Evolutionary conservation across 2,113 vertebrate genomes (phyloP), one percentile per base, ranked within the genome.

Genomic region (Percina caprodes): DNA sequence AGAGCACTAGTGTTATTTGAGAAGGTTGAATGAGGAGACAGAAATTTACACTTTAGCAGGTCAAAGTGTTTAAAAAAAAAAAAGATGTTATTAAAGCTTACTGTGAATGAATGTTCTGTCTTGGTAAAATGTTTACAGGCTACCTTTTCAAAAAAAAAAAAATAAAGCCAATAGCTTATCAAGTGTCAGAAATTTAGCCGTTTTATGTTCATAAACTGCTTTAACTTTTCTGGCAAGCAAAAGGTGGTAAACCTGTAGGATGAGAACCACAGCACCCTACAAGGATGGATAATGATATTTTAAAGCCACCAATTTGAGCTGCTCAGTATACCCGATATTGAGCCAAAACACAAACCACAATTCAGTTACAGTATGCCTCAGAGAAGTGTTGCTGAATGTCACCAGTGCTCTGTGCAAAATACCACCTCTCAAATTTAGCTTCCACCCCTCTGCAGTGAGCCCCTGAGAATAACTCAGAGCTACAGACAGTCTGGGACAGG

Each of bases 401-500:
- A 91, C 78, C 77, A 35, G 69, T 42, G 75, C 60, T 54, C 74
- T 51, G 76, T 73, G 80, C 77, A 86, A 80, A 86, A 83, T 67
- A 26, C 54, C 76, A 69, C 87, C 80, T 78, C 90, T 93, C 85
- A 93, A 80, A 86, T 89, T 86, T 71, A 89, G 74, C 86, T 26
- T 67, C 16, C 51, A 67, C 84, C n/a, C 82, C 76, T 63, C 86
- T 83, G 83, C 12, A 26, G 18, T 1, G 48, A 82, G 75, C 67
- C 70, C 84, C 84, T 80, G 66, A 90, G 87, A 92, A 94, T 92
- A 93, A 88, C 92, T 85, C 84, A 73, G 66, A 73, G 82, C 80
- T 60, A 3, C 4, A 16, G 71, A 80, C 61, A 5, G 77, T 39
- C 62, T 24, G 54, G 80, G 74, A 94, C 84, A 85, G 88, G 74